Conservation (phyloP, 2,113 vertebrate species). For the Campylomormyrus numenius region DNA sequence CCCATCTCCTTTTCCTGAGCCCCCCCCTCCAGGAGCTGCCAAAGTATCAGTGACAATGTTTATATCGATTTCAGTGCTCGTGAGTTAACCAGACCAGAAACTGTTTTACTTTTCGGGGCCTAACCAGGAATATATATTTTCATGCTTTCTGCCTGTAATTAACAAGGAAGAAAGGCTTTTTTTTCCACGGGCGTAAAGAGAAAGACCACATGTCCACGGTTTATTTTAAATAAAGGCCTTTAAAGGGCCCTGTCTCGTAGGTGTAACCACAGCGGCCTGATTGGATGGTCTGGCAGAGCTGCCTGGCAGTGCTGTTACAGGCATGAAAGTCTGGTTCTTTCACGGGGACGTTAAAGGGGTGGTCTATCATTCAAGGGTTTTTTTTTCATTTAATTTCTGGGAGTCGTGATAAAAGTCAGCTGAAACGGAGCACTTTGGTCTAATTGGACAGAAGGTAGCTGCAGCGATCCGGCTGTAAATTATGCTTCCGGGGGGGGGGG, state of each 20-base stretch:
- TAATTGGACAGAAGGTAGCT: conserved; percentile 56
- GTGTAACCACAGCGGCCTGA: conserved; percentile 17
- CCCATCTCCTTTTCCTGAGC: neutral
- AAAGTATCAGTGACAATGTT: conserved; percentile 31
- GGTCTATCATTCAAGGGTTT: neutral
- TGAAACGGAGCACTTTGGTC: conserved; percentile 48
- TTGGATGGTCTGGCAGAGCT: neutral
- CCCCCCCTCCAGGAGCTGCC: neutral
- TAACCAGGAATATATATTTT: conserved; percentile 30
- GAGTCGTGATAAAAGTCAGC: conserved; percentile 41
- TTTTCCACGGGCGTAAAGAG: conserved; percentile 19
- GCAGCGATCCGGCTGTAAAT: conserved; percentile 45
- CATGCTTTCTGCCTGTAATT: conserved; percentile 12
- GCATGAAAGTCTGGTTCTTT: neutral
- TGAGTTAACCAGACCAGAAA: conserved; percentile 32
- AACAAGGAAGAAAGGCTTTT: conserved; percentile 30
- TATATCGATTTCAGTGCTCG: conserved; percentile 36
- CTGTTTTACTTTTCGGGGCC: conserved; percentile 39
- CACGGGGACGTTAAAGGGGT: neutral
- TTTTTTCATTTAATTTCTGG: neutral
- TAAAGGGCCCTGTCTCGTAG: neutral
- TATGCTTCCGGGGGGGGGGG: conserved; percentile 26
- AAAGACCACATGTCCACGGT: conserved; percentile 13
- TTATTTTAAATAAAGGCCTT: conserved; percentile 11
- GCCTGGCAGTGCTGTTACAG: neutral